Evolutionary conservation across 2,113 vertebrate genomes (phyloP).

Genomic region (Cavia aperea): DNA sequence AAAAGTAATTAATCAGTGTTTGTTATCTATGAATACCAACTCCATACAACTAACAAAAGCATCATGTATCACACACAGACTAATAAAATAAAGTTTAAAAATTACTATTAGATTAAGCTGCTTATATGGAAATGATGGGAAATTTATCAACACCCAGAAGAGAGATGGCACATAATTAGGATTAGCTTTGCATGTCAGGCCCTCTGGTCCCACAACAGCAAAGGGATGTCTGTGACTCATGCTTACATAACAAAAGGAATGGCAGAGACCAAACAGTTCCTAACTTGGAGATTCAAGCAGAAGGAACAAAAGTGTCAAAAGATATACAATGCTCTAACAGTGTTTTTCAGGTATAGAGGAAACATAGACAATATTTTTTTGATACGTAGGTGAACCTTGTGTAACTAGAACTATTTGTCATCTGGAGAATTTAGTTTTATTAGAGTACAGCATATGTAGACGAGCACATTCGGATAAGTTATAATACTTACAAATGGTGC

Average conservation of each 20-base stretch:
- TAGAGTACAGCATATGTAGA: conserved; percentile 19
- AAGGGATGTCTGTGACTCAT: neutral
- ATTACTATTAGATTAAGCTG: neutral
- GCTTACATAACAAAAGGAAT: neutral
- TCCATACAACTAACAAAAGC: neutral
- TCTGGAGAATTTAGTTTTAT: conserved; percentile 39
- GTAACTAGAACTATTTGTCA: neutral
- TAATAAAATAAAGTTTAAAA: neutral
- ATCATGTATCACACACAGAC: neutral
- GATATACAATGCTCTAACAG: neutral
- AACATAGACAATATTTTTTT: neutral
- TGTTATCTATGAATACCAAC: too few relatives aligned
- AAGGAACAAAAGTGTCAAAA: neutral
- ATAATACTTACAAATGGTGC: conserved; percentile 38
- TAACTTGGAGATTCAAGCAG: neutral
- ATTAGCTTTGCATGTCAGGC: neutral
- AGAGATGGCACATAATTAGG: neutral
- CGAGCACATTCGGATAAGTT: conserved; percentile 6
- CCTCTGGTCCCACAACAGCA: neutral
- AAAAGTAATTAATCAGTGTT: too few relatives aligned
- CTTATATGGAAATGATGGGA: neutral
- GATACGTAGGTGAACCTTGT: neutral
- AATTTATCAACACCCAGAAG: neutral
- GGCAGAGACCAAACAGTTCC: neutral
- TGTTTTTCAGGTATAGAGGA: neutral